These are phyloP conservation scores for Poeciliopsis turneri DNA, from an alignment of 2,797 vertebrate species.

Conservation along the genomic window DNA sequence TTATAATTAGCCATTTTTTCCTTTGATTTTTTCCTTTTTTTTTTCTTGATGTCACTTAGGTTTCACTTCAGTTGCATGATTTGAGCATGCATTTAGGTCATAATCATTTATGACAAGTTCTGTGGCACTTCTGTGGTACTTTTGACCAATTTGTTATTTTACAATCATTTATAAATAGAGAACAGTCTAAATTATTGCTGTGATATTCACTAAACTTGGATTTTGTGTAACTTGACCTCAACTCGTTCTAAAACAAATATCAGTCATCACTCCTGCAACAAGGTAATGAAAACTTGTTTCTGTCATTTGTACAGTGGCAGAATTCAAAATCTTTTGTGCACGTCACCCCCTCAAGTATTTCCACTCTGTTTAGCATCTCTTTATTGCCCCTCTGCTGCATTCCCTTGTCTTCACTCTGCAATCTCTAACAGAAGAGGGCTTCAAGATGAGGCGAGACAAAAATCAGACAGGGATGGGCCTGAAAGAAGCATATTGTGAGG, in stretches of 20 bases:
- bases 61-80: neutral
- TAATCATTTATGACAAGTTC: neutral
- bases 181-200: conserved; percentile 60
- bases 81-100: neutral
- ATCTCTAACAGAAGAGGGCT: conserved; percentile 78
- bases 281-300: conserved; percentile 41
- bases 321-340: conserved; percentile 59
- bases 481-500: conserved; percentile 87
- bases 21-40: too few species aligned
- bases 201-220: conserved; percentile 51
- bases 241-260: neutral
- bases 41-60: neutral
- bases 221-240: neutral
- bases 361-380: conserved; percentile 50
- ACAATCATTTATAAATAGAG: conserved; percentile 5
- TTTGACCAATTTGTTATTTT: conserved; percentile 8
- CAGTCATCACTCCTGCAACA: neutral
- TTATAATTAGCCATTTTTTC: neutral
- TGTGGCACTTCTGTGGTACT: neutral
- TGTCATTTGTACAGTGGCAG: conserved; percentile 62
- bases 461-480: conserved; percentile 82
- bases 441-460: conserved; percentile 72
- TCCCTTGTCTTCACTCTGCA: conserved; percentile 69
- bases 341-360: conserved; percentile 46
- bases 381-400: conserved; percentile 56